Percentiles rank a stretch among this genome's conserved stretches.
Evolutionary conservation across 2,113 vertebrate species (phyloP).

Genomic region (Hydrolagus affinis): DNA sequence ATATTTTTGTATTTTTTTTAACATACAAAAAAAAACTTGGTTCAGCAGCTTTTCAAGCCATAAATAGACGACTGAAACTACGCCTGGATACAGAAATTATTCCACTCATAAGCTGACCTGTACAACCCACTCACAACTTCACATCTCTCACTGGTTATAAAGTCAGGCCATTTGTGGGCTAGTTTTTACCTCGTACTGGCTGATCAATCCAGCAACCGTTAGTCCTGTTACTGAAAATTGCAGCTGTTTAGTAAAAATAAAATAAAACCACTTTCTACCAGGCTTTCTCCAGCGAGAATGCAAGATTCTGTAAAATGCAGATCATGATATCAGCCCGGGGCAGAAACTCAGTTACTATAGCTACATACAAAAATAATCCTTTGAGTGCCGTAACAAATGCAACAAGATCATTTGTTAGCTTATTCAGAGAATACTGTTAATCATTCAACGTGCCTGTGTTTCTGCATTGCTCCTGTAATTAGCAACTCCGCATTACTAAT

Average conservation of each 20-base stretch:
- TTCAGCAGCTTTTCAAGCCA: background rate
- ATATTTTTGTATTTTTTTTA: background rate
- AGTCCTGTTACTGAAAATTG: constrained; percentile 19
- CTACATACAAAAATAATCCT: constrained; percentile 15
- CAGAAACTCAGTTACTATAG: constrained; percentile 30
- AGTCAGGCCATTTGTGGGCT: constrained; percentile 25
- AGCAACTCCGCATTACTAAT: background rate
- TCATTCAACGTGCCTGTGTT: constrained; percentile 26
- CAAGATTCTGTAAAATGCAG: constrained; percentile 25
- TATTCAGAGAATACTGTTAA: constrained; percentile 31
- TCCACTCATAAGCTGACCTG: background rate
- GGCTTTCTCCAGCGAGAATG: constrained; percentile 27
- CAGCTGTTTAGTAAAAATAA: constrained; percentile 28
- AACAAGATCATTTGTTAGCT: constrained; percentile 7
- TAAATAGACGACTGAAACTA: background rate
- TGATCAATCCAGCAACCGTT: constrained; percentile 14
- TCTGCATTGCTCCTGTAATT: background rate
- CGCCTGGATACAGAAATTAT: background rate
- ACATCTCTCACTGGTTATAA: background rate
- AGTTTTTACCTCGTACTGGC: constrained; percentile 4
- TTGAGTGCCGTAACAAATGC: background rate
- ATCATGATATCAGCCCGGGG: constrained; percentile 20
- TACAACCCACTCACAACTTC: background rate
- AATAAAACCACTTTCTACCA: constrained; percentile 24
- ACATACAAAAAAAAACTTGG: background rate